Evolutionary conservation across 2,113 vertebrate species (phyloP).

Genomic region (Ceyx margarethae): DNA sequence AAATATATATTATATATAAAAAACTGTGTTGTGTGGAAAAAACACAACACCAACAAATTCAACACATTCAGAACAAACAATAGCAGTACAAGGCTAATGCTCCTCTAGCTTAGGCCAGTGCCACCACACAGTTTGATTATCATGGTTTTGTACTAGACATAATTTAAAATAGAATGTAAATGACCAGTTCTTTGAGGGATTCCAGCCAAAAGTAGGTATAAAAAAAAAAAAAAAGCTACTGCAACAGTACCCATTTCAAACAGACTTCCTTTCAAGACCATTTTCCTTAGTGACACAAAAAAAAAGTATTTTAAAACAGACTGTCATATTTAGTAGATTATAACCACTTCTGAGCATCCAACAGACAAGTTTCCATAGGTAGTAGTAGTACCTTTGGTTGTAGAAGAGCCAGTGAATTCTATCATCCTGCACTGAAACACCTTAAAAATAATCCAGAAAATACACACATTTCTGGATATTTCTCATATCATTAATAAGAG

Average conservation of each 20-base stretch:
- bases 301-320: background rate
- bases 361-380: background rate
- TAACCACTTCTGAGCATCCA: background rate
- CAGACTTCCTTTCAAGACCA: background rate
- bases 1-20: too few species aligned
- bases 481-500: background rate
- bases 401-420: background rate
- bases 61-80: constrained; percentile 38
- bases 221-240: background rate
- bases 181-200: background rate
- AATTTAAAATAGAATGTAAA: constrained; percentile 12
- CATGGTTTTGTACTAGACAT: background rate
- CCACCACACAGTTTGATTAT: background rate
- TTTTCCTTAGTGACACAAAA: background rate
- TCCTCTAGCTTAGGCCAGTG: background rate
- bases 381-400: background rate
- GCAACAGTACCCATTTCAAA: background rate
- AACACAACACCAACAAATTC: constrained; percentile 9
- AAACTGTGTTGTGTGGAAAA: background rate
- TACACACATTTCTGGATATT: background rate
- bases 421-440: background rate
- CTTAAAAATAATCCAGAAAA: background rate
- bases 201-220: background rate
- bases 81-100: background rate
- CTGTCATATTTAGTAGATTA: background rate